Evolutionary conservation across 2,888 invertebrate species (phyloP), one percentile per base, ranked within the genome.

Genomic region (Hemithea aestivaria): DNA sequence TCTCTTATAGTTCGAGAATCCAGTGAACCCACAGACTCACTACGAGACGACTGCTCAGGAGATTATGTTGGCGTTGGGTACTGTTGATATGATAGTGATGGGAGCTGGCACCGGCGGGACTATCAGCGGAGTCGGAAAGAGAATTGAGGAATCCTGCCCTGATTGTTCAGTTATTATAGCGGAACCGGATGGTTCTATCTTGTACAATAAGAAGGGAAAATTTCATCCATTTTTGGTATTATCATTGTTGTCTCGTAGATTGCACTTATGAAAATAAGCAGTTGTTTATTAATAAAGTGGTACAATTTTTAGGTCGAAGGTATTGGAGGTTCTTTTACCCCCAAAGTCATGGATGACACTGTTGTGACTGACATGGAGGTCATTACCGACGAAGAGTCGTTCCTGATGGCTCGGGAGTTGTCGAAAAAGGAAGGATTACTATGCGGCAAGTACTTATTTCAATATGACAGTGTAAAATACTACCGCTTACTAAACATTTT

Each of bases 101-200:
- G 93, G 94, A 8, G 92, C 96, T 6, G 98, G 98, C 4, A 98
- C 98, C 1, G 97, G 97, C 1, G 98, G 98, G 1, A 97, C 98
- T 0, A 88, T 97, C 7, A 90, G 93, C 10, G 98, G 98, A 8
- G 89, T 97, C 37, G 96, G 93, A 0, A 89, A 95, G 10, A 95
- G 93, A 75, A 87, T 98, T 25, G 97, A 95, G 70, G 95, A 97
- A 73, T 83, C 89, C 39, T 90, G 89, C 12, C 94, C 96, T 0
- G 72, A 87, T 22, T 94, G 94, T 52, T 82, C 90, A 57, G 87
- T 97, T 8, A 90, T 98, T 16, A 96, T 91, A 5, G 94, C 94
- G 0, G 97, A 98, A 84, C 98, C 98, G 0, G 89, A 90, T 55
- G 97, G 97, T 2, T 66, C 66, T 2, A 53, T 51, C 1, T 91